phyloP scores from a whole-genome alignment of 1,140 invertebrate species.

The Pogonus chalceus region DNA sequence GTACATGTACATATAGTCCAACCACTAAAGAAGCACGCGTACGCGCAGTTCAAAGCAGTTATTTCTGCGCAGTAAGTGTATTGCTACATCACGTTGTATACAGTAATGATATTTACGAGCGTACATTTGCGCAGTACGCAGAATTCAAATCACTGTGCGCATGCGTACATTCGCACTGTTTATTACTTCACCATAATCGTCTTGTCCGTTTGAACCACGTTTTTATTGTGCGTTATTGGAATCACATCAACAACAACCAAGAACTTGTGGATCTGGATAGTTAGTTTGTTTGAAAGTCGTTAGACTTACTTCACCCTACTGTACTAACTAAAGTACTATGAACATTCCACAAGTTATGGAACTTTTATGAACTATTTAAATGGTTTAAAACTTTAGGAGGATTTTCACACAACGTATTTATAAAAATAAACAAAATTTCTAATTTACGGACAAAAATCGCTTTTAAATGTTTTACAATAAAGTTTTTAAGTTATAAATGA shows the following conservation, averaged over 20 bases:
- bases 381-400: too few relatives aligned
- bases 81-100: not conserved
- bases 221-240: not conserved
- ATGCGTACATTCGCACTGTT: not conserved
- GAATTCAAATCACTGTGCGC: not conserved
- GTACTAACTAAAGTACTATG: too few relatives aligned
- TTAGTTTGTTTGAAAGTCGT: too few relatives aligned
- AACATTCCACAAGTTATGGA: too few relatives aligned
- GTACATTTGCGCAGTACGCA: not conserved
- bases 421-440: too few relatives aligned
- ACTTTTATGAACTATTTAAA: too few relatives aligned
- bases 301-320: too few relatives aligned
- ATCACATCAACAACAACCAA: not conserved
- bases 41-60: not conserved
- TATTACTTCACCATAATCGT: not conserved
- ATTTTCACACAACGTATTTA: too few relatives aligned
- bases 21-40: not conserved
- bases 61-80: not conserved
- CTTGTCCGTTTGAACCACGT: not conserved
- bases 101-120: constrained; percentile 3
- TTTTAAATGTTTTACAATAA: too few relatives aligned
- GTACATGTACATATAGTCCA: not conserved
- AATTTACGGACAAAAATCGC: too few relatives aligned
- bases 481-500: too few relatives aligned
- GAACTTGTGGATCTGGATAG: too few relatives aligned